A percentile compares a stretch with the other conserved stretches of the same genome.
Evolutionary conservation across 2,113 vertebrate genomes (phyloP).

Genomic region (Blennius ocellaris): DNA sequence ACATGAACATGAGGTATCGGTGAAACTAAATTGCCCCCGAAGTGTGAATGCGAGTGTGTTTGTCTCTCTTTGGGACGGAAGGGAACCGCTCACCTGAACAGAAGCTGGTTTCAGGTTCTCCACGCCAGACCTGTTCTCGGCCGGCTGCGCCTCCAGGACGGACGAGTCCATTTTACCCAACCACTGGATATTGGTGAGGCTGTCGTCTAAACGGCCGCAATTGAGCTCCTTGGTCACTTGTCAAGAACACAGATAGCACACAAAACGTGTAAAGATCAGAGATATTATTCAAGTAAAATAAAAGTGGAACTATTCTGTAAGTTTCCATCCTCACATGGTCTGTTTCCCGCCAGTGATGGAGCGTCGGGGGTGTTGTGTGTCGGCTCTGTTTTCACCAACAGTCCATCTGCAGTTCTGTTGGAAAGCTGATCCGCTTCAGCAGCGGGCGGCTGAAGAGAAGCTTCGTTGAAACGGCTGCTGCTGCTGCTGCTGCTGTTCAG

Average conservation of each 20-base stretch:
- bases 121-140: constrained; percentile 74
- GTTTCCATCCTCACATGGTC: constrained; percentile 36
- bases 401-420: not conserved
- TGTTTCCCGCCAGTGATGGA: constrained; percentile 49
- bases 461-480: constrained; percentile 28
- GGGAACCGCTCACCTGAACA: constrained; percentile 80
- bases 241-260: constrained; percentile 21
- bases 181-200: constrained; percentile 94
- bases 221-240: constrained; percentile 80
- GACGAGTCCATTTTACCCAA: constrained; percentile 88
- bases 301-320: not conserved
- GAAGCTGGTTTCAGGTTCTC: constrained; percentile 81
- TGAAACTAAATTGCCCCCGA: too few relatives aligned
- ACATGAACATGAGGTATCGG: too few relatives aligned
- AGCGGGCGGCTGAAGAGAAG: constrained; percentile 12
- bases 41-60: too few relatives aligned
- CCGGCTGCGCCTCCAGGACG: constrained; percentile 73
- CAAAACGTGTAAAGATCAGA: not conserved
- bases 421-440: not conserved
- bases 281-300: too few relatives aligned
- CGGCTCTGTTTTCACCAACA: constrained; percentile 11
- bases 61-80: not conserved
- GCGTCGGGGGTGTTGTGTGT: not conserved
- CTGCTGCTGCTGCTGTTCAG: constrained; percentile 80
- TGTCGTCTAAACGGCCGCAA: constrained; percentile 84